These are phyloP conservation scores for Chromis chromis DNA, from an alignment of 2,797 vertebrate genomes.

Conservation along the genomic window DNA sequence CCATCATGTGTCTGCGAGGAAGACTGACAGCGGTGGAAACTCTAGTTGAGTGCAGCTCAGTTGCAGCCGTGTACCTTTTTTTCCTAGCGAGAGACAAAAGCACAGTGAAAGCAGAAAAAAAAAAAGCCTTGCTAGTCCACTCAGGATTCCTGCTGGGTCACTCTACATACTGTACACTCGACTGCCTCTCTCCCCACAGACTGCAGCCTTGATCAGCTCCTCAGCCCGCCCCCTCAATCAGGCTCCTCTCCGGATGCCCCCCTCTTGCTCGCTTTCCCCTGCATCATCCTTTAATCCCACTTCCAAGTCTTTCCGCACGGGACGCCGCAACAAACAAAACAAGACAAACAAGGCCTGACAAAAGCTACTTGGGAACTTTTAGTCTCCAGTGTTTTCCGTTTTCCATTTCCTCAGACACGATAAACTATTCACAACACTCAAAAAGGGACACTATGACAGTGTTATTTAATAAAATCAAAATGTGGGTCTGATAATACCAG, in stretches of 20 bases:
- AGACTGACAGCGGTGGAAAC: constrained; percentile 74
- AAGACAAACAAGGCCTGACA: not conserved
- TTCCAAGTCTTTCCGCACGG: not conserved
- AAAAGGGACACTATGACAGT: constrained; percentile 1
- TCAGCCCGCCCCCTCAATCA: constrained; percentile 28
- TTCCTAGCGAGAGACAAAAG: constrained; percentile 44
- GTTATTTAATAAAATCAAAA: constrained; percentile 27
- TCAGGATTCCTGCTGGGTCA: constrained; percentile 47
- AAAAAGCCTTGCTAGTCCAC: constrained; percentile 12
- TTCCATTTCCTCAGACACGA: constrained; percentile 31
- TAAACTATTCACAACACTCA: constrained; percentile 7
- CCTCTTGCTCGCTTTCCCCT: not conserved
- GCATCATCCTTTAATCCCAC: not conserved
- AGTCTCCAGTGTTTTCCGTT: constrained; percentile 23
- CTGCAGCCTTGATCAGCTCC: constrained; percentile 35
- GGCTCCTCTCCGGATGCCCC: not conserved
- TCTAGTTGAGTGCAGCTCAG: constrained; percentile 37
- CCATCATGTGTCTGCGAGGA: constrained; percentile 61
- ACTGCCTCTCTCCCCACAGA: constrained; percentile 15
- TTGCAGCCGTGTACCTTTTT: constrained; percentile 11
- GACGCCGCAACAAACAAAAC: constrained; percentile 10
- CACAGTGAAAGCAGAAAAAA: constrained; percentile 47
- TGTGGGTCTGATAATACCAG: not conserved
- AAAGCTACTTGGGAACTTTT: constrained; percentile 8
- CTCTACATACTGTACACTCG: constrained; percentile 25